phyloP scores from a whole-genome alignment of 2,113 vertebrate genomes.

The Oostethus manadensis region DNA sequence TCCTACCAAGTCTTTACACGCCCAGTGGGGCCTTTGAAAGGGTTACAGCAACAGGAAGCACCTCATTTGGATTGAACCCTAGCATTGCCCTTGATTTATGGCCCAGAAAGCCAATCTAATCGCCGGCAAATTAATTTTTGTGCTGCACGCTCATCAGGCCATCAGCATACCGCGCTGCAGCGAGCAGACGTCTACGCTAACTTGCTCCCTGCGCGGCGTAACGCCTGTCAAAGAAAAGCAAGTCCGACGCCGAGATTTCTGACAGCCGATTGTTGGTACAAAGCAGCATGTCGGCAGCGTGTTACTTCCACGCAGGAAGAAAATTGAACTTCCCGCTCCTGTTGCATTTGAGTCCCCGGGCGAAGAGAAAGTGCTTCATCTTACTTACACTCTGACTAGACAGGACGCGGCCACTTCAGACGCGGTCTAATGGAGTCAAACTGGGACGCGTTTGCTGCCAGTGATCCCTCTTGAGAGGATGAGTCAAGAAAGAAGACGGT shows the following conservation, averaged over 20 bases:
- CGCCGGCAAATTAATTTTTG: slow-evolving; percentile 9
- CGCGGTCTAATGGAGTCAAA: slow-evolving; percentile 12
- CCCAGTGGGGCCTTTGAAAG: too few species aligned
- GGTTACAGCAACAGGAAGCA: slow-evolving; percentile 8
- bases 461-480: not conserved
- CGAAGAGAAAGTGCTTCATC: not conserved
- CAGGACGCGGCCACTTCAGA: not conserved
- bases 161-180: not conserved
- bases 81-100: slow-evolving; percentile 30
- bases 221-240: too few species aligned
- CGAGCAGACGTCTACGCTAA: not conserved
- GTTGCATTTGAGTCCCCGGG: slow-evolving; percentile 19
- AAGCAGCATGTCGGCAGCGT: too few species aligned
- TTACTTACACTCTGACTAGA: slow-evolving; percentile 21
- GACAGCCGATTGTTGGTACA: too few species aligned
- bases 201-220: too few species aligned
- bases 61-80: slow-evolving; percentile 19
- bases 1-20: too few species aligned
- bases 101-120: slow-evolving; percentile 21
- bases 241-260: too few species aligned
- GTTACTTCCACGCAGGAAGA: too few species aligned
- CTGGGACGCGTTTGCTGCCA: not conserved
- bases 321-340: not conserved
- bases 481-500: not conserved
- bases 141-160: not conserved